Percentiles rank a stretch among this genome's conserved stretches.
These are phyloP conservation scores for Ursus arctos DNA, from an alignment of 2,113 vertebrate genomes.

Conservation along the genomic window DNA sequence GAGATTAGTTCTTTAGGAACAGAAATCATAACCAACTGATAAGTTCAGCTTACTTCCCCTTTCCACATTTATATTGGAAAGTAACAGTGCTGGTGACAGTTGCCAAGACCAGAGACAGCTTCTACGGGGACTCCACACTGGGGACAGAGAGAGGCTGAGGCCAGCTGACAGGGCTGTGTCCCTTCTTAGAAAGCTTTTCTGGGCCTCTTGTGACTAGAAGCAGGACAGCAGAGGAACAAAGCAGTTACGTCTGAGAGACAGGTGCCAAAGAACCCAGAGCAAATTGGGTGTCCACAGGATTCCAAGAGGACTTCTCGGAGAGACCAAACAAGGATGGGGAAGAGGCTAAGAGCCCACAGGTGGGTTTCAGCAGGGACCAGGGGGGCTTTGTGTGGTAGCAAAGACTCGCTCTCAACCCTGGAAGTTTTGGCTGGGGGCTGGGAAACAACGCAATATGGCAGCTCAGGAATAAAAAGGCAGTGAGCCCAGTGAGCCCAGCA, in stretches of 20 bases:
- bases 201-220: background rate
- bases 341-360: rapidly evolving
- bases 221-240: background rate
- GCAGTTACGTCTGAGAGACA: background rate
- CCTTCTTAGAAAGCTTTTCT: background rate
- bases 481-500: background rate
- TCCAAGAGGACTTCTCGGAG: background rate
- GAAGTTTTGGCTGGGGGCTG: background rate
- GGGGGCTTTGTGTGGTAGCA: background rate
- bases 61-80: background rate
- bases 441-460: no score
- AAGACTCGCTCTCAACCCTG: background rate
- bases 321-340: background rate
- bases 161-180: background rate
- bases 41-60: background rate
- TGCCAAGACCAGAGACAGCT: background rate
- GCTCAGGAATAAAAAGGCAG: background rate
- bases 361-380: background rate
- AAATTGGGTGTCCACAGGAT: background rate
- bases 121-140: background rate
- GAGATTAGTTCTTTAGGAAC: background rate
- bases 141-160: background rate
- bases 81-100: background rate
- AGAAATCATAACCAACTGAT: background rate
- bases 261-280: background rate